Conservation (phyloP, 2,113 vertebrate genomes). For the Aramus guarauna region DNA sequence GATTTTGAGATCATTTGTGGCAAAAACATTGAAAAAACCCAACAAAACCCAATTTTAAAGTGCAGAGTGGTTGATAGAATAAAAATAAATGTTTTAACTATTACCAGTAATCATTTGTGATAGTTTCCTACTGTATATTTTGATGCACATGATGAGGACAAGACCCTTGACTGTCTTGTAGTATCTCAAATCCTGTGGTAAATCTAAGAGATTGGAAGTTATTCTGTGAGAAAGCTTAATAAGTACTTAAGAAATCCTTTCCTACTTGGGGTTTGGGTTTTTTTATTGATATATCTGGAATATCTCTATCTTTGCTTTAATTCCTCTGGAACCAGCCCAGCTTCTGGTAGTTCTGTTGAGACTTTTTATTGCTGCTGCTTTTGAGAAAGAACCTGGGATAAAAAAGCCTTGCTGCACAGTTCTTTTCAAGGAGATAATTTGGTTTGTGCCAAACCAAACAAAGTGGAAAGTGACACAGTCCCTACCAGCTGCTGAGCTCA, state of each 20-base stretch:
- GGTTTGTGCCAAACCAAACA: neutral
- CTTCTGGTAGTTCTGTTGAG: neutral
- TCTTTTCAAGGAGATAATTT: neutral
- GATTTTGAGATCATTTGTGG: neutral
- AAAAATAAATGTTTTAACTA: neutral
- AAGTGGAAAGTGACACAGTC: neutral
- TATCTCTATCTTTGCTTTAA: neutral
- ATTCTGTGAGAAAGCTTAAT: neutral
- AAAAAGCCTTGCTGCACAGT: neutral
- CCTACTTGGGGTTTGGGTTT: neutral
- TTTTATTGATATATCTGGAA: neutral
- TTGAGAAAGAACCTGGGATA: neutral
- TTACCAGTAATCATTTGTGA: neutral
- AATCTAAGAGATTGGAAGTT: neutral
- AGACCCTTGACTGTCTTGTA: neutral
- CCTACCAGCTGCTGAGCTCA: neutral
- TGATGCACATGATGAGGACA: neutral
- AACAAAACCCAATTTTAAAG: neutral
- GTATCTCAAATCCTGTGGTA: neutral
- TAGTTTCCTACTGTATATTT: neutral
- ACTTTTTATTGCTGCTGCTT: neutral
- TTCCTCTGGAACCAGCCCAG: neutral
- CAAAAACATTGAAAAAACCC: neutral
- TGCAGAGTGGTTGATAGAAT: neutral
- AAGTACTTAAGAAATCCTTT: neutral